Conservation (phyloP, 2,113 vertebrate species). For the Pseudonaja textilis region DNA sequence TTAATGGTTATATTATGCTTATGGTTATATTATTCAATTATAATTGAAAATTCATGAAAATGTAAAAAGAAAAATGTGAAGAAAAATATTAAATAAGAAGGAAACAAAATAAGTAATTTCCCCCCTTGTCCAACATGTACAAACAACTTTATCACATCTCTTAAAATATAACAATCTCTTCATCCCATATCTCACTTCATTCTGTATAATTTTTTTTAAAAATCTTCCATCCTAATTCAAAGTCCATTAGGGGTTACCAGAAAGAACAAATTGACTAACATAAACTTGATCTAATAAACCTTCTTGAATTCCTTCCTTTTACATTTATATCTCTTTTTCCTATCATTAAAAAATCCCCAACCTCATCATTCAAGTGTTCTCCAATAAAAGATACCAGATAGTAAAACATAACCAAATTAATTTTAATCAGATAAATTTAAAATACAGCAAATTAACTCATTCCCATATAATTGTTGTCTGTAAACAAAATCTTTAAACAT, state of each 20-base stretch:
- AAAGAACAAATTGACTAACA: neutral
- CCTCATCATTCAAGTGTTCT: neutral
- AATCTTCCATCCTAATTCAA: neutral
- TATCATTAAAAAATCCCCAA: neutral
- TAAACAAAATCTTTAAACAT: too few species aligned
- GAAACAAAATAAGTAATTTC: neutral
- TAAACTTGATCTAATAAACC: neutral
- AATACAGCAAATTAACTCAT: too few species aligned
- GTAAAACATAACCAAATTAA: too few species aligned
- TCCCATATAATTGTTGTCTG: too few species aligned
- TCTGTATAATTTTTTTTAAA: neutral
- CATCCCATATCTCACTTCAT: neutral
- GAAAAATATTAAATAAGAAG: neutral
- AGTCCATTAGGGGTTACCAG: neutral
- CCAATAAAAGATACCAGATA: too few species aligned
- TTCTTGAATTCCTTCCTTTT: neutral
- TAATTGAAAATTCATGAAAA: neutral
- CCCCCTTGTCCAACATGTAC: neutral
- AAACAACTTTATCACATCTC: neutral
- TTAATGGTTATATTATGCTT: neutral
- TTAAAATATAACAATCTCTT: neutral
- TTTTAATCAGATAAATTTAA: too few species aligned
- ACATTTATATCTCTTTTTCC: neutral
- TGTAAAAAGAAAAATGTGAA: neutral
- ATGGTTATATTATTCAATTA: too few species aligned